Evolutionary conservation across 2,888 invertebrate genomes (phyloP).

Genomic region (Aleiodes alternator): DNA sequence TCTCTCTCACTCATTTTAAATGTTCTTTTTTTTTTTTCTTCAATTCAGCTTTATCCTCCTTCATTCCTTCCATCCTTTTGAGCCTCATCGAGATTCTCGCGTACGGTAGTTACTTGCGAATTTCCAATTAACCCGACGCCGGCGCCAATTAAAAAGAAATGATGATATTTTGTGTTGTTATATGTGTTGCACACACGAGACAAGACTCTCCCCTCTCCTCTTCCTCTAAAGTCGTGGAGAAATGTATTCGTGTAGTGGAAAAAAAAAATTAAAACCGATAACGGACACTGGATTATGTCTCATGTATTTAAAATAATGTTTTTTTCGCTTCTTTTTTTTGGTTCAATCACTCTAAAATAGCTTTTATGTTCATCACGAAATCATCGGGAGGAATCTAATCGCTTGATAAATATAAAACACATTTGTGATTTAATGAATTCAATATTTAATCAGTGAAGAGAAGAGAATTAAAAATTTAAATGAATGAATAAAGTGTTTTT

Average conservation of each 20-base stretch:
- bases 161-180: constrained; percentile 32
- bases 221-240: neutral
- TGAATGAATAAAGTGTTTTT: too few species aligned
- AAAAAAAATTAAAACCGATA: constrained; percentile 33
- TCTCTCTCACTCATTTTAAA: too few species aligned
- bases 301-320: neutral
- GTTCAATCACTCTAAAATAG: too few species aligned
- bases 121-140: constrained; percentile 48
- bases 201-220: too few species aligned
- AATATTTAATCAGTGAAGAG: too few species aligned
- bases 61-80: constrained; percentile 22
- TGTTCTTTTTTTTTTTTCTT: constrained; percentile 24
- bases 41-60: constrained; percentile 27
- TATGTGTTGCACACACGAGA: constrained; percentile 29
- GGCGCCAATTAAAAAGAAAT: constrained; percentile 48
- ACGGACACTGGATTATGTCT: constrained; percentile 32
- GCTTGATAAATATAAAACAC: too few species aligned
- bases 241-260: constrained; percentile 25
- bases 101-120: constrained; percentile 45
- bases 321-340: neutral
- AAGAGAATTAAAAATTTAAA: too few species aligned
- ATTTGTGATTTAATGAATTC: too few species aligned
- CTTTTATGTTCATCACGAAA: too few species aligned
- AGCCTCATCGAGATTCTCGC: constrained; percentile 42
- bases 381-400: too few species aligned